phyloP scores from a whole-genome alignment of 2,888 invertebrate genomes.

The Phortica magna region DNA sequence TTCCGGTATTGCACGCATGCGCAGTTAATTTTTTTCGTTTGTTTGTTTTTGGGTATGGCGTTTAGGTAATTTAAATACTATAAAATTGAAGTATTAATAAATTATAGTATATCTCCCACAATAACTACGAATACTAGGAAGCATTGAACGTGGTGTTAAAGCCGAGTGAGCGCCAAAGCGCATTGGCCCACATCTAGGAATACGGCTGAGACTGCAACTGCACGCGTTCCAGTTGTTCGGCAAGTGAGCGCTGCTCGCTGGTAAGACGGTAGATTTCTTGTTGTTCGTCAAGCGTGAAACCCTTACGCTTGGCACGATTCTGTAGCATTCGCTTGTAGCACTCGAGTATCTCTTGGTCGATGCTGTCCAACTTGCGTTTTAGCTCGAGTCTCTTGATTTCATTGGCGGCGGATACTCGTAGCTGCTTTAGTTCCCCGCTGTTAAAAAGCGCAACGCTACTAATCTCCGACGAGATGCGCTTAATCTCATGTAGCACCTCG shows the following conservation, averaged over 20 bases:
- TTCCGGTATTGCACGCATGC: too few species aligned
- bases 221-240: constrained; percentile 74
- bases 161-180: constrained; percentile 20
- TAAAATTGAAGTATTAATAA: too few species aligned
- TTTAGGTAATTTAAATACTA: too few species aligned
- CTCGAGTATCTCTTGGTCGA: constrained; percentile 88
- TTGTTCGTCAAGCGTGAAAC: constrained; percentile 87
- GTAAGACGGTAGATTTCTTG: constrained; percentile 87
- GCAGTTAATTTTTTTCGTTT: too few species aligned
- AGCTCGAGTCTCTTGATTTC: constrained; percentile 89
- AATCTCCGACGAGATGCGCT: constrained; percentile 90
- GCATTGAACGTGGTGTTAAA: neutral
- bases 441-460: constrained; percentile 89
- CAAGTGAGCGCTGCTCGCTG: constrained; percentile 81
- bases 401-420: constrained; percentile 86
- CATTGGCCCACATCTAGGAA: constrained; percentile 53
- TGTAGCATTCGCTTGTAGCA: constrained; percentile 89
- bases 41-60: too few species aligned
- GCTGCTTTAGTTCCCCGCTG: constrained; percentile 83
- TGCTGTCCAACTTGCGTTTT: constrained; percentile 85
- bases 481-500: constrained; percentile 92
- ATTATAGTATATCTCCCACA: too few species aligned
- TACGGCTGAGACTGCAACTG: constrained; percentile 63
- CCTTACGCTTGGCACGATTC: constrained; percentile 89
- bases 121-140: neutral